Evolutionary conservation across 1,140 invertebrate genomes (phyloP).

Genomic region (Halesus radiatus): DNA sequence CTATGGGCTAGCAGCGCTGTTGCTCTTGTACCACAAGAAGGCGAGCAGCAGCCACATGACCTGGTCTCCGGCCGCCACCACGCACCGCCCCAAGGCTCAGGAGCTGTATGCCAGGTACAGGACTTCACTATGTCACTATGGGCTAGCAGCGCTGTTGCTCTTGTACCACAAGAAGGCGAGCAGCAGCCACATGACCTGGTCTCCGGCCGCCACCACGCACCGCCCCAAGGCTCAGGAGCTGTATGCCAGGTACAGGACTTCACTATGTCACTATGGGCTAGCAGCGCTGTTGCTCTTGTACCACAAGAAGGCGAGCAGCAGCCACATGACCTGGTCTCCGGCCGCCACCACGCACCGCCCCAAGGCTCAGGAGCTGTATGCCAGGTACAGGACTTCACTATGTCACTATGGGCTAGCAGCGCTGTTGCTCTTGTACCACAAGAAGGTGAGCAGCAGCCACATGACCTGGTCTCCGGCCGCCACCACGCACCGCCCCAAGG

Average conservation of each 20-base stretch:
- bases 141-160: too few species aligned
- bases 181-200: conserved; percentile 49
- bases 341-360: conserved; percentile 32
- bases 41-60: conserved; percentile 42
- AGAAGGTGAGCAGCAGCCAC: conserved; percentile 15
- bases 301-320: background rate
- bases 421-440: too few species aligned
- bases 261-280: too few species aligned
- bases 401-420: too few species aligned
- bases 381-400: background rate
- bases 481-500: conserved; percentile 33
- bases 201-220: conserved; percentile 36
- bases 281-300: too few species aligned
- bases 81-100: conserved; percentile 36
- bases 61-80: conserved; percentile 48
- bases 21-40: background rate
- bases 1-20: too few species aligned
- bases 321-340: conserved; percentile 54
- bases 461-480: conserved; percentile 53
- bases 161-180: background rate
- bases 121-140: too few species aligned
- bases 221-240: conserved; percentile 44
- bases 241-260: background rate
- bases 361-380: conserved; percentile 37
- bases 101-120: conserved; percentile 35